phyloP scores from a whole-genome alignment of 1,140 invertebrate genomes.

The Microplitis demolitor region DNA sequence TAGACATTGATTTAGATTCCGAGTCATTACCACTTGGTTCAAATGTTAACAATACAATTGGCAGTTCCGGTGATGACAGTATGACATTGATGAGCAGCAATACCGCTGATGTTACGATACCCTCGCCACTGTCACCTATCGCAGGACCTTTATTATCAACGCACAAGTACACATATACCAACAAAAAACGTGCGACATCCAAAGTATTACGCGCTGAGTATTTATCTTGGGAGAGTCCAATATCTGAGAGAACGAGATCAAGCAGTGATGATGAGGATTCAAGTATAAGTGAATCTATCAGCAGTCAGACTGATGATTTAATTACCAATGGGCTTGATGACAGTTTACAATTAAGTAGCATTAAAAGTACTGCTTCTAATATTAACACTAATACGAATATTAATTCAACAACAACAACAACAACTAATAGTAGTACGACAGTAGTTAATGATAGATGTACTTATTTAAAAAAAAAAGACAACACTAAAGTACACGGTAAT shows the following conservation, averaged over 20 bases:
- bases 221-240: constrained; percentile 47
- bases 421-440: no score
- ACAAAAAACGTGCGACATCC: constrained; percentile 49
- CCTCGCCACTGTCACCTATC: constrained; percentile 55
- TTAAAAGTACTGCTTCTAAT: constrained; percentile 28
- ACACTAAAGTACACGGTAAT: constrained; percentile 45
- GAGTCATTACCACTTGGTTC: constrained; percentile 43
- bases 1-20: constrained; percentile 52
- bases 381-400: no score
- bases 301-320: constrained; percentile 49
- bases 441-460: constrained; percentile 32
- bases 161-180: constrained; percentile 57
- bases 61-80: constrained; percentile 53
- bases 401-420: no score
- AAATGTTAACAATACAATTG: constrained; percentile 48
- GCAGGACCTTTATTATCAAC: constrained; percentile 54
- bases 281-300: constrained; percentile 47
- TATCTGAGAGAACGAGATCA: constrained; percentile 29
- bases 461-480: constrained; percentile 48
- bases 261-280: constrained; percentile 53
- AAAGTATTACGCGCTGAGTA: constrained; percentile 46
- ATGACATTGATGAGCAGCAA: constrained; percentile 48
- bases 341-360: constrained; percentile 16
- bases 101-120: constrained; percentile 52
- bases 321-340: constrained; percentile 52